Base-by-base conservation (phyloP, 2,888 invertebrate species). In the Tenthredo amoena region DNA sequence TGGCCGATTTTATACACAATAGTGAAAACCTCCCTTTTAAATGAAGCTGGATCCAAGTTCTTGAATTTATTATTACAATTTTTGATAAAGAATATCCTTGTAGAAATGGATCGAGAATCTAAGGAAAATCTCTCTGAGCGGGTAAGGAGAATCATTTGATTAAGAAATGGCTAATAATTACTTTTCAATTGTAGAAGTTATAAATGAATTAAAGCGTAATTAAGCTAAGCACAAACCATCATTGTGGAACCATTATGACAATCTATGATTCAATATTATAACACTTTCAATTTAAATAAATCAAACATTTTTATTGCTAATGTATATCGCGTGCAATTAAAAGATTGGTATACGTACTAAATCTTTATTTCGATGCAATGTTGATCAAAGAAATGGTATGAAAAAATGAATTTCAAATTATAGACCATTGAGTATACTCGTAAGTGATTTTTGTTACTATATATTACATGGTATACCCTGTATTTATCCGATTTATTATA, bases 241-340 rank as follows among this genome's bases (percentile, higher is more conserved):
- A 40, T 81, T 37, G 58, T 62, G 81, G 40, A 40, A 81, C 37
- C 40, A 62, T 81, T 26, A 40, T 62, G 81, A 81, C 81, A 81
- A 81, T 81, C 81, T 81, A 40, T 62, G 37, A 58, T 81, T 81
- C 81, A 62, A 81, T 81, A 40, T 62, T 58, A 40, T 81, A 40
- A 62, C 18, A 81, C 40, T 58, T 62, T 81, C 26, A 37, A 37
- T 40, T 40, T 9, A 15, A 81, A 62, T 62, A 40, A 37, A 40
- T 81, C 10, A 58, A 81, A 62, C n/a, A 40, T 26, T 9, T 21
- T 77, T 50, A 50, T 77, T 55, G 50, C 31, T 50, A 55, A 50
- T n/a, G 55, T 77, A 55, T 40, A 62, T 62, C 40, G 40, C 40
- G 21, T 26, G 81, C 58, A n/a, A 40, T 62, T 81, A 7, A 40